Percentiles rank a stretch among this genome's conserved stretches.
phyloP scores from a whole-genome alignment of 2,797 vertebrate species.

The Cheirogaleus major region DNA sequence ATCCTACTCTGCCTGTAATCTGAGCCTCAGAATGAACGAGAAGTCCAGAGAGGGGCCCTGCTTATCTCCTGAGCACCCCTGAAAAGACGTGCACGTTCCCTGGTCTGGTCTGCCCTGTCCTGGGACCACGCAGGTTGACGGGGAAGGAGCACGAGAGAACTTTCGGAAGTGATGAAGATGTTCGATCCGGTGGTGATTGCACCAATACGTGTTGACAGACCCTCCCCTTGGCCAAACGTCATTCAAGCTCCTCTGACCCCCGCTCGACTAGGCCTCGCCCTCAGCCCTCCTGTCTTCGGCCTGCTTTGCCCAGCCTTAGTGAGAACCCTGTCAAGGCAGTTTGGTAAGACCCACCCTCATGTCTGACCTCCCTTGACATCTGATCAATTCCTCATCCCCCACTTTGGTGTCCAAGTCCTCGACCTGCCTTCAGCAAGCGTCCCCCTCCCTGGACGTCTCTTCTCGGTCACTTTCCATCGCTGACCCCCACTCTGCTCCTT shows the following conservation, averaged over 20 bases:
- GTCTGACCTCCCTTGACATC: not conserved
- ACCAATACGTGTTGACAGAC: too few species aligned
- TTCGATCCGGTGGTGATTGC: not conserved
- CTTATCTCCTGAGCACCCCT: too few species aligned
- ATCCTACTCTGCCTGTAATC: not conserved
- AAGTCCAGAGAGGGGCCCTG: not conserved
- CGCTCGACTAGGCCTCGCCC: too few species aligned
- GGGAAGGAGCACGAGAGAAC: not conserved
- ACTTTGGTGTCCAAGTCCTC: not conserved
- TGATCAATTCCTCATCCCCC: too few species aligned
- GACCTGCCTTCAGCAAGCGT: not conserved
- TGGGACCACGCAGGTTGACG: fast-evolving
- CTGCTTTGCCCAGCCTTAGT: not conserved
- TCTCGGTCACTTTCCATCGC: not conserved
- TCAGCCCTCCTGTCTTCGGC: not conserved
- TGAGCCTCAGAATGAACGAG: not conserved
- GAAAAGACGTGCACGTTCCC: fast-evolving
- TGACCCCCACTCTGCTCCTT: not conserved
- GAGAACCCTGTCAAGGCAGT: not conserved
- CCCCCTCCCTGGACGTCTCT: not conserved
- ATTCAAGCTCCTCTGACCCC: not conserved
- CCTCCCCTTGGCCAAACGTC: not conserved
- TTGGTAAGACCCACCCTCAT: too few species aligned
- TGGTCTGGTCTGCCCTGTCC: not conserved
- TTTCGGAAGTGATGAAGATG: not conserved